These are phyloP conservation scores for Pipra filicauda DNA, from an alignment of 2,113 vertebrate species.

Conservation along the genomic window DNA sequence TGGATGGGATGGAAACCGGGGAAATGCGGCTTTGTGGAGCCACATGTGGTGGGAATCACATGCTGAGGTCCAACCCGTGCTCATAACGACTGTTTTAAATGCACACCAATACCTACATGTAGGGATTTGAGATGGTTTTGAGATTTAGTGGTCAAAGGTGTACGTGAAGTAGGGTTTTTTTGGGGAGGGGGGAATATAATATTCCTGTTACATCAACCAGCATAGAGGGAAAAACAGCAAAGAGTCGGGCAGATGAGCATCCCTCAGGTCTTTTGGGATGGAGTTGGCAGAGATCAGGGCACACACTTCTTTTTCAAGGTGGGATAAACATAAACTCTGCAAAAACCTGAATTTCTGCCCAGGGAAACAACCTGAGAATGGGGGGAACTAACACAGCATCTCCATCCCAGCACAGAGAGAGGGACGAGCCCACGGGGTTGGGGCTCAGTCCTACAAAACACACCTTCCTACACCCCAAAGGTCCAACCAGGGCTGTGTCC, in stretches of 20 bases:
- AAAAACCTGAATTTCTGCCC: background rate
- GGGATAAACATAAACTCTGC: background rate
- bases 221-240: fast-evolving
- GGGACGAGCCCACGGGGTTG: fast-evolving
- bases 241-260: background rate
- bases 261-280: background rate
- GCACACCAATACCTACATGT: fast-evolving
- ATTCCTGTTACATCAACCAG: background rate
- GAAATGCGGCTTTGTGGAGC: fast-evolving
- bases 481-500: background rate
- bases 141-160: background rate
- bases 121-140: background rate
- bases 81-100: fast-evolving
- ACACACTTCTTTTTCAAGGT: background rate
- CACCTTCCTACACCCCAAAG: fast-evolving
- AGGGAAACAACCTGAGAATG: background rate
- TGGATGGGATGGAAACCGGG: background rate
- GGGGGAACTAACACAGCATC: background rate
- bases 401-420: fast-evolving
- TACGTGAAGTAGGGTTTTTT: fast-evolving
- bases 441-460: background rate
- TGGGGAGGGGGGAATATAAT: fast-evolving
- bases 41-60: background rate
- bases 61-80: fast-evolving
- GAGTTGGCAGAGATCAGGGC: background rate